Evolutionary conservation across 2,113 vertebrate genomes (phyloP), one percentile per base, ranked within the genome.

Genomic region (Bambusicola thoracicus): DNA sequence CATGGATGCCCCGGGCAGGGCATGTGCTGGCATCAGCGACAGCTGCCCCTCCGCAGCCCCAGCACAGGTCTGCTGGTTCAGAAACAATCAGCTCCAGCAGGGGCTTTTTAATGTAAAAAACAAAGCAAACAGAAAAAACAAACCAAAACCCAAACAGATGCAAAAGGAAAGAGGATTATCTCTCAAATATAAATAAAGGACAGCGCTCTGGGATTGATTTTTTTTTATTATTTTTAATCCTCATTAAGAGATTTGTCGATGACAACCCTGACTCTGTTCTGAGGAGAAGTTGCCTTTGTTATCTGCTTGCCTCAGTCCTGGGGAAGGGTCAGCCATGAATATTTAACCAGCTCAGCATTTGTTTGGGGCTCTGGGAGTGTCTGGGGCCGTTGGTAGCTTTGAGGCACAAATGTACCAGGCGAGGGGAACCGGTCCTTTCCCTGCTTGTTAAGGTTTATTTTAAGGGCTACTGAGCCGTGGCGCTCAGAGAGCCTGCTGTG

Each of bases 151-250:
- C 89, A 87, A 84, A 0, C 66, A 72, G 86, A 70, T 56, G 59
- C 48, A 62, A 74, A 89, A 63, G 85, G 58, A 80, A 81, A 51
- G 30, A 55, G 92, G 94, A 94, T 95, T 94, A 95, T 89, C 58
- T 87, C 76, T 90, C 44, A 61, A 70, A 92, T 82, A 81, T 74
- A 85, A 92, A 81, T 85, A 79, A 83, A 72, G 58, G 78, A 38
- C 56, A 2, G 0, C 1, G 17, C 72, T 82, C 79, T 25, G 72
- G 51, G 70, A 63, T 78, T 85, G 65, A 9, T 55, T 74, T 85
- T 81, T 81, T 73, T 59, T 36, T 65, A 46, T 89, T 70, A 77
- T 91, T 88, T 93, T 92, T 92, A 95, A 96, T 96, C 90, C 84
- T 91, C 88, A 83, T 93, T 92, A 97, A 94, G 87, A 69, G 70